Conservation (phyloP, 23 tunicate genomes). For the Pegea sp. region DNA sequence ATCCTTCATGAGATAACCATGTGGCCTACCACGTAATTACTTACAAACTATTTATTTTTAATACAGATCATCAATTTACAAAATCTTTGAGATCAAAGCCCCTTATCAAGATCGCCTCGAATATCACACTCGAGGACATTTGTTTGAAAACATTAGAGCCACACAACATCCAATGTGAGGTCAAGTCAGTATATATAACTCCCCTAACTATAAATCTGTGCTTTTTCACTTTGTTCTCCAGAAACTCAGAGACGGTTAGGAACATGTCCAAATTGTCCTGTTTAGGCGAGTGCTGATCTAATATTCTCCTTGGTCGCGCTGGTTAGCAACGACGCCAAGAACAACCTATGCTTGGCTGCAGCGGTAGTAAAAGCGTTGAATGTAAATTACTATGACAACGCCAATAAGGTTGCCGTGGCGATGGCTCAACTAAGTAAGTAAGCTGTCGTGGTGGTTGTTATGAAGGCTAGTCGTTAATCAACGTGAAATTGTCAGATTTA, state of each 20-base stretch:
- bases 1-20: constrained; percentile 28
- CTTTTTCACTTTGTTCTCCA: too few species aligned
- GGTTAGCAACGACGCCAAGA: constrained; percentile 45
- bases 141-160: constrained; percentile 80
- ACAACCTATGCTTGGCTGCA: constrained; percentile 58
- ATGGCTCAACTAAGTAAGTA: constrained; percentile 66
- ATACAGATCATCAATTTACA: constrained; percentile 42
- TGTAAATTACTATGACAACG: constrained; percentile 34
- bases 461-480: neutral
- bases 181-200: constrained; percentile 39
- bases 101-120: constrained; percentile 10
- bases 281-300: constrained; percentile 89
- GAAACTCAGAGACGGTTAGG: constrained; percentile 46
- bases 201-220: neutral
- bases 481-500: constrained; percentile 11
- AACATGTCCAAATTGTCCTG: constrained; percentile 73
- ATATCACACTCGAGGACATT: constrained; percentile 38
- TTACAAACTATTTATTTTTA: neutral
- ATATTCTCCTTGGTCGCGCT: constrained; percentile 82
- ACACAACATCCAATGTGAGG: constrained; percentile 43
- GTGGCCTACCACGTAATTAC: too few species aligned
- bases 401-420: constrained; percentile 32
- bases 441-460: too few species aligned
- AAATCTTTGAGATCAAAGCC: constrained; percentile 20
- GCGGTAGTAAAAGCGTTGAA: constrained; percentile 72